Conservation (phyloP, 1,140 invertebrate species). For the Drosophila malerkotliana region DNA sequence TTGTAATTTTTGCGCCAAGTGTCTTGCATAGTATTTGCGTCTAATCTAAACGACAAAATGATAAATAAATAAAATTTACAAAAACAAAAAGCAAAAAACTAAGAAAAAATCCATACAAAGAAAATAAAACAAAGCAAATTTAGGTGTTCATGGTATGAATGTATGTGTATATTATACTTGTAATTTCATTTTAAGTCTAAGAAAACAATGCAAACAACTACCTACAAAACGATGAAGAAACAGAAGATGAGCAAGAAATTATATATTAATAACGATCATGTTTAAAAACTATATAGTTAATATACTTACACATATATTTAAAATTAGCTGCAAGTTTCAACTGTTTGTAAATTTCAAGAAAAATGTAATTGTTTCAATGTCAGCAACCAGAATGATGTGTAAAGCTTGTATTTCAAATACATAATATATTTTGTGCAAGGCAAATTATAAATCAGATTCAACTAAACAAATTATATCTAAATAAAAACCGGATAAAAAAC, state of each 20-base stretch:
- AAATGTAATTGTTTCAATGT: slow-evolving; percentile 63
- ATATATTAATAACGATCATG: slow-evolving; percentile 48
- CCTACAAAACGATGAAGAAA: slow-evolving; percentile 49
- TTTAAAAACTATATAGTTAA: slow-evolving; percentile 56
- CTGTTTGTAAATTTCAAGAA: slow-evolving; percentile 69
- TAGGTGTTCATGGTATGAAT: slow-evolving; percentile 70
- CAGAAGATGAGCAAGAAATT: slow-evolving; percentile 50
- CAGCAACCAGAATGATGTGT: slow-evolving; percentile 33
- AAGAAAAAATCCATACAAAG: slow-evolving; percentile 44
- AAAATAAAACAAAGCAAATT: slow-evolving; percentile 46
- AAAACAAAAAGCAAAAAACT: slow-evolving; percentile 10
- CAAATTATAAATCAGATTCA: slow-evolving; percentile 30
- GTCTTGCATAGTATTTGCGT: slow-evolving; percentile 73
- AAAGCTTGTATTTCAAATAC: slow-evolving; percentile 49
- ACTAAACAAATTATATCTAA: slow-evolving; percentile 6
- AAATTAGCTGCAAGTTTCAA: slow-evolving; percentile 65
- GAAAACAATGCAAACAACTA: slow-evolving; percentile 77
- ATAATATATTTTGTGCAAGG: slow-evolving; percentile 44
- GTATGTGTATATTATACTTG: slow-evolving; percentile 59
- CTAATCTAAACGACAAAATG: slow-evolving; percentile 49
- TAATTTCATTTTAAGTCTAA: slow-evolving; percentile 63
- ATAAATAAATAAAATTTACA: slow-evolving; percentile 10
- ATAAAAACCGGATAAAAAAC: neutral
- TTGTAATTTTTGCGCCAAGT: slow-evolving; percentile 62
- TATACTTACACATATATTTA: slow-evolving; percentile 58